Base-by-base conservation (phyloP, 2,888 invertebrate genomes). In the Achlya flavicornis region DNA sequence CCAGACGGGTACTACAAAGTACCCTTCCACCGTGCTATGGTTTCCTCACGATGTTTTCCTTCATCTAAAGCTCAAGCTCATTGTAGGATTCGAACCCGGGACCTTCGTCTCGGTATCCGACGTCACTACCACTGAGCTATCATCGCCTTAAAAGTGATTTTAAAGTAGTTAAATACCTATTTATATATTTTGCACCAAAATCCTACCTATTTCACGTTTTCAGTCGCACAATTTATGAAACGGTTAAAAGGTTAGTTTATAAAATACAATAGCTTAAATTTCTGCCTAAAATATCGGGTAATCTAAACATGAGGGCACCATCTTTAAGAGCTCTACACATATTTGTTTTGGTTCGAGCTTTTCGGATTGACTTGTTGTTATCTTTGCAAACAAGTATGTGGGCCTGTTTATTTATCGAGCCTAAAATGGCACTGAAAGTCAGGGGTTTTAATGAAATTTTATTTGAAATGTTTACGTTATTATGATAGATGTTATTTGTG, bases 261-360 rank as follows among this genome's bases (percentile, higher is more conserved):
- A 26, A 26, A 41, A 10, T 48, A 48, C 48, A 48, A 48, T 48
- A 67, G 64, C 63, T 66, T 70, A 63, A 63, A 58, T 61, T 66
- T 64, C 59, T 60, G 64, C 60, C 63, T 62, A 67, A 60, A 60
- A 58, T 68, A 60, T 71, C 71, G 68, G 75, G 66, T 69, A 73
- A 75, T 71, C 69, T 72, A 83, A 86, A 84, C 75, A 85, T 63
- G 46, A 35, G 63, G 65, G 70, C 68, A 57, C 57, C 73, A 83
- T 82, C 84, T 84, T 89, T 82, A 86, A 92, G 91, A 81, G 89
- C 82, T 83, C 67, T 65, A 80, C 79, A 92, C 75, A 91, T 92
- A 92, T 93, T 93, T 92, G 83, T 90, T 90, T 89, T 88, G 86
- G 81, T 79, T 82, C 78, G 72, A 81, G 77, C 81, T 84, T 86